Evolutionary conservation across 2,113 vertebrate genomes (phyloP).

Genomic region (Cacatua alba): DNA sequence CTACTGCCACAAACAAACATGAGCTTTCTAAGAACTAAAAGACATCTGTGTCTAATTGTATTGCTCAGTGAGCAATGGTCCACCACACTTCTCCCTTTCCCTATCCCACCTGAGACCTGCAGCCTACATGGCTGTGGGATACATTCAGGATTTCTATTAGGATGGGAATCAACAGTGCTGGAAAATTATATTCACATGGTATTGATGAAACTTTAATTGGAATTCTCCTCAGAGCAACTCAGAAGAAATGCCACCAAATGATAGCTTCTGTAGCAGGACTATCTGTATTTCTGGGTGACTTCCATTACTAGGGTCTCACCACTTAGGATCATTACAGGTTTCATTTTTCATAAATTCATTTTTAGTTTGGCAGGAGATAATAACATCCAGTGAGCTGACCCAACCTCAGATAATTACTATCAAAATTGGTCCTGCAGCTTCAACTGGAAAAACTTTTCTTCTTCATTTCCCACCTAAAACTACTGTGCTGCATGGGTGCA

Average conservation of each 20-base stretch:
- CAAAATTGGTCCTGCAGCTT: constrained; percentile 46
- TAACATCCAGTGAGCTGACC: constrained; percentile 51
- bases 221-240: background rate
- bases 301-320: background rate
- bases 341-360: constrained; percentile 54
- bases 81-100: rapidly evolving
- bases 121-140: background rate
- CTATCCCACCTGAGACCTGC: background rate
- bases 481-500: background rate
- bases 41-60: background rate
- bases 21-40: background rate
- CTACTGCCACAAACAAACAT: rapidly evolving
- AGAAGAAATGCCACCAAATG: background rate
- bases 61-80: rapidly evolving
- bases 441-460: constrained; percentile 6
- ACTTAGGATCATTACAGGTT: constrained; percentile 10
- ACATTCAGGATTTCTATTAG: background rate
- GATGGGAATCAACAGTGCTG: background rate
- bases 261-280: background rate
- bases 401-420: constrained; percentile 48
- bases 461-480: background rate
- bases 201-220: background rate
- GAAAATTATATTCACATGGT: background rate
- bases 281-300: background rate
- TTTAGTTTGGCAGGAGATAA: constrained; percentile 50